Base-by-base conservation (phyloP, 2,113 vertebrate genomes). In the Proterorhinus semilunaris region DNA sequence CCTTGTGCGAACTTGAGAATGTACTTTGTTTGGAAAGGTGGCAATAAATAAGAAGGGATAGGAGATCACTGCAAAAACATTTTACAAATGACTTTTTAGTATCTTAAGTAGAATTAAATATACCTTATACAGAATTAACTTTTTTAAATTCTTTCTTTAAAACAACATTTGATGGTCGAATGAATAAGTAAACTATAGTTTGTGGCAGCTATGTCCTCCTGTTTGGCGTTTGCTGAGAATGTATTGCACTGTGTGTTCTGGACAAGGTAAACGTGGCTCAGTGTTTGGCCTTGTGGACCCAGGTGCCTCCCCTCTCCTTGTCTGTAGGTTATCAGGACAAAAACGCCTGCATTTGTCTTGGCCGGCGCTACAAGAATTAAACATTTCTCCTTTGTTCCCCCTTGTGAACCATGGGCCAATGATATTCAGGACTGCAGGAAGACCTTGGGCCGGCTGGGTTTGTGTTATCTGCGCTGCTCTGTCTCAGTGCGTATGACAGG, bases 301-400 rank as follows among this genome's bases (percentile, higher is more conserved):
- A 81, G 80, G 82, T 85, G 73, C 78, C 68, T 52, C 50, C 44
- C 70, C 48, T 78, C 54, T 57, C 53, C 71, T 75, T 61, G 68
- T 78, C 73, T 87, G 76, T 79, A 86, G 84, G 87, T 85, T 89
- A 90, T 91, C 88, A 69, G 83, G 59, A 79, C 65, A 66, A 71
- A 87, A 88, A 79, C 55, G 58, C 76, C 75, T 78, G 57, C 79
- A 78, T 86, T 88, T 83, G 80, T 88, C 86, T 88, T 72, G 65
- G 71, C 66, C 50, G 66, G 43, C 3, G 21, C 62, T 73, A 73
- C 73, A 74, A 79, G 78, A 87, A 85, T 86, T 58, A 74, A 84
- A 84, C 81, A 78, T 84, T 75, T 83, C 73, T 86, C 74, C 79
- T 88, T 86, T 86, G 78, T 86, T 81, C 81, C 21, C 72, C 68